Percentiles rank a stretch among this genome's conserved stretches.
These are phyloP conservation scores for Helarctos malayanus DNA, from an alignment of 2,797 vertebrate species.

Conservation along the genomic window DNA sequence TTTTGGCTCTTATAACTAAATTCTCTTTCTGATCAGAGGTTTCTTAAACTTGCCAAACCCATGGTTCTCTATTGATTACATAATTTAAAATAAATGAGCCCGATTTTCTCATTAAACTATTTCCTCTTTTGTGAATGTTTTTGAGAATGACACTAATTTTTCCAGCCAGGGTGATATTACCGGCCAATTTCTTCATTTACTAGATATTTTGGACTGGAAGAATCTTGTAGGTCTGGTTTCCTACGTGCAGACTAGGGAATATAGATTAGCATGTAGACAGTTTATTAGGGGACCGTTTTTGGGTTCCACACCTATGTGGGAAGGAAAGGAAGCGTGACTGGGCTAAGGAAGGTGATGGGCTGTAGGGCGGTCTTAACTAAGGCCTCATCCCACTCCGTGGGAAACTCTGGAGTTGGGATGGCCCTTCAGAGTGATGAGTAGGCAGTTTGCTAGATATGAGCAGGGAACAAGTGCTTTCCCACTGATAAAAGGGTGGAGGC, in stretches of 20 bases:
- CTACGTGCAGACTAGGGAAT: background rate
- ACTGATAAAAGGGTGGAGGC: background rate
- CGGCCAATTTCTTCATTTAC: background rate
- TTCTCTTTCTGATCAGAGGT: background rate
- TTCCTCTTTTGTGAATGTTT: background rate
- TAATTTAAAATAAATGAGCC: constrained; percentile 7
- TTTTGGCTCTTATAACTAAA: background rate
- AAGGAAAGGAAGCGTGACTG: background rate
- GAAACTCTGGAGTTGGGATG: background rate
- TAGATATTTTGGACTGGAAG: background rate
- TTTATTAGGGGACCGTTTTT: background rate
- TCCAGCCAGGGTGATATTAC: background rate
- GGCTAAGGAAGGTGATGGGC: background rate
- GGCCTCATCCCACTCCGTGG: too few species aligned
- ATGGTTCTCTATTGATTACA: background rate
- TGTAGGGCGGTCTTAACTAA: background rate
- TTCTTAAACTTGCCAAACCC: background rate
- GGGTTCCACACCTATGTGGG: background rate
- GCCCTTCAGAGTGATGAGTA: background rate
- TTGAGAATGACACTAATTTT: background rate
- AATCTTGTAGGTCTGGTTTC: background rate
- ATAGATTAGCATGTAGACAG: background rate
- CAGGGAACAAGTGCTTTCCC: background rate
- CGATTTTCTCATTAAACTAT: background rate
- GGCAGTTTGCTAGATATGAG: background rate